Evolutionary conservation across 2,113 vertebrate genomes (phyloP), one percentile per base, ranked within the genome.

Genomic region (Equus przewalskii): DNA sequence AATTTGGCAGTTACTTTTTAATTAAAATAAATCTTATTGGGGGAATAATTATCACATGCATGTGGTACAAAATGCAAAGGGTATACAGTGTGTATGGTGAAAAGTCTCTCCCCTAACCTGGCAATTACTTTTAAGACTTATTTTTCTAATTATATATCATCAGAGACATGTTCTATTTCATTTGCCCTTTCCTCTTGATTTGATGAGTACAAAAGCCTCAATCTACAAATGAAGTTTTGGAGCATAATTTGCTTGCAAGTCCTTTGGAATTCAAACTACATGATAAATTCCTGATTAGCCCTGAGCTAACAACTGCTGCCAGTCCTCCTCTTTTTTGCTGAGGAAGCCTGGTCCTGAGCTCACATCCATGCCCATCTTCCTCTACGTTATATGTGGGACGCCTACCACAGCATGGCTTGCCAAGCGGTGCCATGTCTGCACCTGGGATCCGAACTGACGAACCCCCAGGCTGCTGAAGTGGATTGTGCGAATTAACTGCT

Each of bases 111-210:
- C 46, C 14, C 64, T 76, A 79, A 16, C 19, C 49, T 73, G n/a
- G 49, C 51, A 79, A 69, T 88, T 88, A n/a, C 51, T 84, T 88
- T 69, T 65, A 58, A 88, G 36, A 64, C n/a, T 91, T 72, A 67
- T 90, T 86, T 92, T 92, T 93, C 64, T 70, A 91, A 91, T 78
- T 94, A 92, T 2, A 24, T 24, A 46, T 91, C 28, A 85, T 89
- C 86, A 95, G 86, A 94, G 44, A 49, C 76, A 51, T 46, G 36
- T 87, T 98, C 96, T 91, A 70, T 95, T 87, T 93, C 92, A 88
- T 41, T 36, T 95, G 51, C 26, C 51, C 65, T 81, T 97, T 94
- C 72, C 21, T 88, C 72, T 73, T 95, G 76, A 95, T 96, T 76
- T 89, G 72, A 95, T 93, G 76, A 95, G 78, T 44, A 83, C 46